Percentiles rank a stretch among this genome's conserved stretches.
Evolutionary conservation across 2,113 vertebrate genomes (phyloP).

Genomic region (Brienomyrus brachyistius): DNA sequence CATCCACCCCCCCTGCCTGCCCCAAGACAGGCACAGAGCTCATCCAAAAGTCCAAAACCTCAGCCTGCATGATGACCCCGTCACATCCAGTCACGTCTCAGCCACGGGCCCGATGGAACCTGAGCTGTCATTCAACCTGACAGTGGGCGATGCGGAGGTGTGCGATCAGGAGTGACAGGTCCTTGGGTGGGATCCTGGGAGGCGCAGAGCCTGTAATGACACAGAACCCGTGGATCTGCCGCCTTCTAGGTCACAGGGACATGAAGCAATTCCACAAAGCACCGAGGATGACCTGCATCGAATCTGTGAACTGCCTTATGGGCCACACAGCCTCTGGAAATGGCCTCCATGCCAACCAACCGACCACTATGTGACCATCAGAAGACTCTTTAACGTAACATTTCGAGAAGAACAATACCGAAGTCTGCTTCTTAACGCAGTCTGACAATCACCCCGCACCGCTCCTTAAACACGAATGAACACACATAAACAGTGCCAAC

Average conservation of each 20-base stretch:
- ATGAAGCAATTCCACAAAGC: not conserved
- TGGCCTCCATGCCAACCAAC: not conserved
- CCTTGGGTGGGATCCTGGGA: constrained; percentile 44
- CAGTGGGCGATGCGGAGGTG: constrained; percentile 45
- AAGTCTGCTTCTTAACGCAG: not conserved
- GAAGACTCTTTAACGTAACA: not conserved
- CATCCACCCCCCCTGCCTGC: not conserved
- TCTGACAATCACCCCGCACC: not conserved
- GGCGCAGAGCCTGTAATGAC: constrained; percentile 10
- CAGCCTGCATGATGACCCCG: constrained; percentile 28
- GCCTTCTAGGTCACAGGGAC: not conserved
- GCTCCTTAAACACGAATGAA: constrained; percentile 31
- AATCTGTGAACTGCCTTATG: not conserved
- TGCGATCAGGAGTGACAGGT: constrained; percentile 59
- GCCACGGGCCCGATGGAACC: constrained; percentile 49
- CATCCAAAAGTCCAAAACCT: not conserved
- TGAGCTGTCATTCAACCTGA: constrained; percentile 59
- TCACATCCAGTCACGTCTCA: constrained; percentile 46
- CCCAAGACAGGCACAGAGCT: not conserved
- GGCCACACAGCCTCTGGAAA: not conserved
- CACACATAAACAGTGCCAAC: not conserved
- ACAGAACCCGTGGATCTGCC: not conserved
- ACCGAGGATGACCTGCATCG: not conserved
- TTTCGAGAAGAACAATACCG: not conserved
- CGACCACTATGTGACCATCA: not conserved